Conservation (phyloP, 2,888 invertebrate genomes). For the Hermaeophaga mercurialis region DNA sequence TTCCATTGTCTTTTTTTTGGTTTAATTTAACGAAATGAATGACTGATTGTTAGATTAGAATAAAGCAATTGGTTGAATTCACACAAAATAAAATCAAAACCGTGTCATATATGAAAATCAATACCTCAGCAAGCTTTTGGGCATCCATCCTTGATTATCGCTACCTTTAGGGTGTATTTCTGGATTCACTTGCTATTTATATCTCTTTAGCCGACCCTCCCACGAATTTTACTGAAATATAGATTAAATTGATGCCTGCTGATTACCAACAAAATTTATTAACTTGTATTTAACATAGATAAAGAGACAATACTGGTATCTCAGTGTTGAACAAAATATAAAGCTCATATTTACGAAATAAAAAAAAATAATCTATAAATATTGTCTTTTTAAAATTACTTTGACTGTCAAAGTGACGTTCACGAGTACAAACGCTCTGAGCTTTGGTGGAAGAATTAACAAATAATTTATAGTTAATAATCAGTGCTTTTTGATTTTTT, state of each 20-base stretch:
- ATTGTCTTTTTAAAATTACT: too few relatives aligned
- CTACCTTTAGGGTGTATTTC: conserved; percentile 8
- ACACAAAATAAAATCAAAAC: not conserved
- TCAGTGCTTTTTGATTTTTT: too few relatives aligned
- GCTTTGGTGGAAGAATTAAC: too few relatives aligned
- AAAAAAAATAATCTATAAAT: too few relatives aligned
- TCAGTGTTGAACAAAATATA: too few relatives aligned
- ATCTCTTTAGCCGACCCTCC: not conserved
- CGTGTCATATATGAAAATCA: not conserved
- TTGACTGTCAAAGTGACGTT: too few relatives aligned
- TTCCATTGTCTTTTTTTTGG: too few relatives aligned
- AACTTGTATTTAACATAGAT: too few relatives aligned
- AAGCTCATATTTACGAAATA: too few relatives aligned
- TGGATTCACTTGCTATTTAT: conserved; percentile 18
- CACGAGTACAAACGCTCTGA: too few relatives aligned
- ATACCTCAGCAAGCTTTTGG: not conserved
- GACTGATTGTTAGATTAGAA: not conserved
- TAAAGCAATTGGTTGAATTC: not conserved
- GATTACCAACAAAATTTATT: not conserved
- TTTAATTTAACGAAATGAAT: not conserved
- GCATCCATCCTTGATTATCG: conserved; percentile 9
- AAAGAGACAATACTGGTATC: too few relatives aligned
- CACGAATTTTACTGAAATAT: conserved; percentile 9
- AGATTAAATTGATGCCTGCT: conserved; percentile 6
- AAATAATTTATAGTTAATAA: too few relatives aligned